A percentile compares a stretch with the other conserved stretches of the same genome.
Conservation (phyloP, 64 coral and sea anemone genomes). For the Pachyseris speciosa region DNA sequence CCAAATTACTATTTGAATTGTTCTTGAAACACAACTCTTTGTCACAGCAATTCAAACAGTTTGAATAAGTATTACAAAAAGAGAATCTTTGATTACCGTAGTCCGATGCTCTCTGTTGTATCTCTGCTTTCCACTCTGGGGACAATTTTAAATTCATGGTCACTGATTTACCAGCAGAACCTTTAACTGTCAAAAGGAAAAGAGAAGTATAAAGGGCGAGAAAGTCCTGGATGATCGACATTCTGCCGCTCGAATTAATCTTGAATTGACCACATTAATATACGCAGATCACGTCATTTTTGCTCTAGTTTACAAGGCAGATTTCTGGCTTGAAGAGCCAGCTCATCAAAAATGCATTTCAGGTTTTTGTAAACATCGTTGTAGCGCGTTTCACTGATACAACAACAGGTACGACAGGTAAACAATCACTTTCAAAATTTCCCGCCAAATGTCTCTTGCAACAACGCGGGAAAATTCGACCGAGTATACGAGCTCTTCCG, state of each 20-base stretch:
- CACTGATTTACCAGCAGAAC: background rate
- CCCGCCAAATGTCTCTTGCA: background rate
- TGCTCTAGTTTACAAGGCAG: background rate
- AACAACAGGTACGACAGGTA: background rate
- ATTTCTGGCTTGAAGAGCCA: background rate
- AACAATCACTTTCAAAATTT: background rate
- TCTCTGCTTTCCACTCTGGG: slow-evolving; percentile 52
- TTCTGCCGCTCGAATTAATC: slow-evolving; percentile 1
- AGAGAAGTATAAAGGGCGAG: no score
- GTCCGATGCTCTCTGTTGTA: slow-evolving; percentile 43
- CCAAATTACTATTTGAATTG: no score
- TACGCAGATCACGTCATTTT: background rate
- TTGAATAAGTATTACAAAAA: background rate
- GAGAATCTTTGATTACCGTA: slow-evolving; percentile 31
- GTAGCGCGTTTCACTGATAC: background rate
- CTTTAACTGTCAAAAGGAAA: background rate
- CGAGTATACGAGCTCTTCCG: background rate
- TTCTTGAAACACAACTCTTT: no score
- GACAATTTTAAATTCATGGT: slow-evolving; percentile 38
- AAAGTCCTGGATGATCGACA: no score
- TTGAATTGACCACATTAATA: background rate
- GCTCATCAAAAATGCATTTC: slow-evolving; percentile 34
- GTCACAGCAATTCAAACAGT: no score
- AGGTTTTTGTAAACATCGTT: background rate
- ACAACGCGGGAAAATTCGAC: background rate